Evolutionary conservation across 2,797 vertebrate species (phyloP), one percentile per base, ranked within the genome.

Genomic region (Cyclopterus lumpus): DNA sequence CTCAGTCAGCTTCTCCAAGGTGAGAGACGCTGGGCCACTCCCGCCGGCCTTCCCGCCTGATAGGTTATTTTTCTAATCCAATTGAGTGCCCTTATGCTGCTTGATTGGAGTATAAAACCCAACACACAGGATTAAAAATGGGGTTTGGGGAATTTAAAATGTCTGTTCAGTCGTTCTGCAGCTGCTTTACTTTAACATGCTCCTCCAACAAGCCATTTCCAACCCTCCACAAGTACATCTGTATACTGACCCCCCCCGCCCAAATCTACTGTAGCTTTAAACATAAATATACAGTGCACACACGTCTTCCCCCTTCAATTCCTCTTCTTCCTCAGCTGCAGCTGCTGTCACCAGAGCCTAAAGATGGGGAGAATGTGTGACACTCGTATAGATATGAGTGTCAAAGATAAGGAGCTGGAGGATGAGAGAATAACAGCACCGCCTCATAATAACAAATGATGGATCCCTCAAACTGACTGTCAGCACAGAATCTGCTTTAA

Each of bases 41-140:
- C 64, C 59, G 70, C 58, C 73, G 73, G 54, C 5, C 63, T 73
- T 59, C 54, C 62, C 72, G 76, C 49, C 72, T 82, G 63, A 53
- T 67, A 75, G 76, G 69, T 79, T 57, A 71, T 86, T 87, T 79
- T 77, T 91, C 69, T 86, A 90, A 88, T 89, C 83, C 82, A 88
- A 69, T 84, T 85, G 78, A 88, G 76, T 86, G 83, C 77, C 70
- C 71, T 82, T 84, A 85, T 66, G 61, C 78, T 76, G 70, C 78
- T 84, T 89, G 85, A 92, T 89, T 89, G 74, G 59, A 81, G 76
- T 84, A 86, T 84, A 90, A 82, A 77, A 88, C 87, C 75, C 67
- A 65, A 68, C 61, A 49, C 75, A 57, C 72, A 58, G 75, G 85
- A 90, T 90, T 87, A 82, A 88, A 87, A 87, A 61, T 46, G 18